A percentile compares a stretch with the other conserved stretches of the same genome.
Conservation (phyloP, 2,888 invertebrate species). For the Sarcophaga rosellei region DNA sequence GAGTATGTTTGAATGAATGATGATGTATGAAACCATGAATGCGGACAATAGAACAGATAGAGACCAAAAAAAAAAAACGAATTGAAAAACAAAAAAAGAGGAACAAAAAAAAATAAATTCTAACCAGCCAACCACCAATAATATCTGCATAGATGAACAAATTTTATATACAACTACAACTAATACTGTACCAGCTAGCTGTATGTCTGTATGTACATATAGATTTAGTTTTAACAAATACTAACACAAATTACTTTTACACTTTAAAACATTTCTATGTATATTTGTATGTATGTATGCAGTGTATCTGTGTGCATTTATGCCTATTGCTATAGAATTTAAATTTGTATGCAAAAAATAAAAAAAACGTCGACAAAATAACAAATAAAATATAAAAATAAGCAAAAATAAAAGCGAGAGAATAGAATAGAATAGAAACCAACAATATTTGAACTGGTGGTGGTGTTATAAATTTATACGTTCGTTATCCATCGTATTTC, state of each 20-base stretch:
- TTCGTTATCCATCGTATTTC: constrained; percentile 40
- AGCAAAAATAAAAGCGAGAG: too few species aligned
- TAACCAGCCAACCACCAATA: background rate
- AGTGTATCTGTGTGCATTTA: too few species aligned
- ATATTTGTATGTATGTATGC: too few species aligned
- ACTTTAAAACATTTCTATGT: background rate
- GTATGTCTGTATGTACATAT: background rate
- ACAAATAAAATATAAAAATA: too few species aligned
- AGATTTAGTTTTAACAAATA: constrained; percentile 39
- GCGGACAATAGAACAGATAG: constrained; percentile 38
- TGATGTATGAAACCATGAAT: constrained; percentile 31
- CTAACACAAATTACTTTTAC: constrained; percentile 18
- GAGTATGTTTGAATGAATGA: background rate
- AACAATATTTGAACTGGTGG: background rate
- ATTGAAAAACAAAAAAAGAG: background rate
- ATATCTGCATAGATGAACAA: background rate
- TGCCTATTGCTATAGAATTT: too few species aligned
- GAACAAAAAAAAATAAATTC: background rate
- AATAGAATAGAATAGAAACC: background rate
- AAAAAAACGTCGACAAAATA: too few species aligned
- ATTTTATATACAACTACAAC: background rate
- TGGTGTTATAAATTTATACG: constrained; percentile 1
- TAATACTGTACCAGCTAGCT: background rate
- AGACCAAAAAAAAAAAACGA: background rate
- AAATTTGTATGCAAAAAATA: too few species aligned